These are phyloP conservation scores for Drosophila pullipes DNA, from an alignment of 2,888 invertebrate species.

Conservation along the genomic window DNA sequence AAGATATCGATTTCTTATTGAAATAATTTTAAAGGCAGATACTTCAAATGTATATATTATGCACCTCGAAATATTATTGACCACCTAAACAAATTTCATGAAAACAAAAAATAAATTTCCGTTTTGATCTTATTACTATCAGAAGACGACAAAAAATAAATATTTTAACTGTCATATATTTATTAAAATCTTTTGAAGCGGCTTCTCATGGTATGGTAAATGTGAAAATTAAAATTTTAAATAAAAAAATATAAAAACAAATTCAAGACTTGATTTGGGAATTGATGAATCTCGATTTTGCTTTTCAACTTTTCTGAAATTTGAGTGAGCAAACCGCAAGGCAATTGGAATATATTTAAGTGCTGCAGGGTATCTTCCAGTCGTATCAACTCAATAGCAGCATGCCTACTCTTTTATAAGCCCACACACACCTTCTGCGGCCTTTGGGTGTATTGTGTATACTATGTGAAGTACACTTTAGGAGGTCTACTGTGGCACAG, in stretches of 20 bases:
- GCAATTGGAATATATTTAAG: neutral
- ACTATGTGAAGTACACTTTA: neutral
- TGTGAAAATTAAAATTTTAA: too few species aligned
- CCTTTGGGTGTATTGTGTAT: constrained; percentile 8
- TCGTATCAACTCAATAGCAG: neutral
- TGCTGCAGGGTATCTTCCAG: neutral
- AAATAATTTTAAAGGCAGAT: neutral
- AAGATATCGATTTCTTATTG: neutral
- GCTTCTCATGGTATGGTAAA: too few species aligned
- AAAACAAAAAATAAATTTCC: neutral
- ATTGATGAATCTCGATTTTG: too few species aligned
- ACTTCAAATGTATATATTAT: too few species aligned
- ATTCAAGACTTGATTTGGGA: too few species aligned
- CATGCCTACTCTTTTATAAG: neutral
- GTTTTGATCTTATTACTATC: neutral
- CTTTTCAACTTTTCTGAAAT: neutral
- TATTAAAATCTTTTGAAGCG: too few species aligned
- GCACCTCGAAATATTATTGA: too few species aligned
- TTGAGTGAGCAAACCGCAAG: neutral
- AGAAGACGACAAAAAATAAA: neutral
- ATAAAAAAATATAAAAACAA: too few species aligned
- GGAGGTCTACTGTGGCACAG: constrained; percentile 20
- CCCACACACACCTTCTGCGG: constrained; percentile 3
- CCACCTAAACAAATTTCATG: neutral
- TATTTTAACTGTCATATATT: neutral